Percentiles rank a stretch among this genome's conserved stretches.
Conservation (phyloP, 2,113 vertebrate species). For the Oreochromis niloticus region DNA sequence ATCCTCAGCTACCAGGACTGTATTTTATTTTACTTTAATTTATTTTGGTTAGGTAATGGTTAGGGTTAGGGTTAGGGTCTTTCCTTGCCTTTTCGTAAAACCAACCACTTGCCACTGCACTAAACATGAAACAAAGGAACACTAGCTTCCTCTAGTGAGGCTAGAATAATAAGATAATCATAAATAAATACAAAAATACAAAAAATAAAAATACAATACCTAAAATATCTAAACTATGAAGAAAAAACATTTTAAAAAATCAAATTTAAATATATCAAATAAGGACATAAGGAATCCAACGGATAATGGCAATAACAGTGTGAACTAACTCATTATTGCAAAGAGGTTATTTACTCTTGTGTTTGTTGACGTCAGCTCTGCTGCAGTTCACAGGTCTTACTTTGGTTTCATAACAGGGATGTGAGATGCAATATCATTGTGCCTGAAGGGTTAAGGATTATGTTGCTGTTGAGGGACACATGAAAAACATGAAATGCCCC, state of each 20-base stretch:
- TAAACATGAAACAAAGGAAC: not conserved
- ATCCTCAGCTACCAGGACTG: not conserved
- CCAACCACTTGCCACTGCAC: not conserved
- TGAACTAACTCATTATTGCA: not conserved
- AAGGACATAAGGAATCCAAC: not conserved
- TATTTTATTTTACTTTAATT: not conserved
- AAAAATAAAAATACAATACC: not conserved
- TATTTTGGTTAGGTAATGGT: not conserved
- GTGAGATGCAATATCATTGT: not conserved
- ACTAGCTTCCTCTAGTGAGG: not conserved
- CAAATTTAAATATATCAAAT: not conserved
- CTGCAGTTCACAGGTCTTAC: not conserved
- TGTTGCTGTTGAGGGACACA: not conserved
- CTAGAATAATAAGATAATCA: not conserved
- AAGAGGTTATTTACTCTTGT: not conserved
- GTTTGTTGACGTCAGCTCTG: not conserved
- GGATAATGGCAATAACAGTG: not conserved
- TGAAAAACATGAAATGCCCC: not conserved
- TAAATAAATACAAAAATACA: not conserved
- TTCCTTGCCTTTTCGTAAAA: not conserved
- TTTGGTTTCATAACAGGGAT: not conserved
- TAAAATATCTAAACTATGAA: not conserved
- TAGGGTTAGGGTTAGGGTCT: not conserved
- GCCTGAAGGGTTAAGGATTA: not conserved
- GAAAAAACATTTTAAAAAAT: not conserved